Evolutionary conservation across 2,888 invertebrate species (phyloP).

Genomic region (Syrista parreyssii): DNA sequence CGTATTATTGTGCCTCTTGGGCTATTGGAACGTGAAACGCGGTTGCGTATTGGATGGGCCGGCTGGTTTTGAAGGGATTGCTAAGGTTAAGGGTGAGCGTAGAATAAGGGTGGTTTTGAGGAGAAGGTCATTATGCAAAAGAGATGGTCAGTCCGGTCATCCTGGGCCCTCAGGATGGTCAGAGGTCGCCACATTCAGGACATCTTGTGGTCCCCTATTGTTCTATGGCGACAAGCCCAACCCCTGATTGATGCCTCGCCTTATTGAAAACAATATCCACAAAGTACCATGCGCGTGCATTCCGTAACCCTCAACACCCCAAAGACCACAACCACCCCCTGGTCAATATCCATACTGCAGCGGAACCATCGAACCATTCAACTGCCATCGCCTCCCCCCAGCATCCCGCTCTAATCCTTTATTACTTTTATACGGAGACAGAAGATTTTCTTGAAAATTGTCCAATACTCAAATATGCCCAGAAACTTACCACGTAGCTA

Average conservation of each 20-base stretch:
- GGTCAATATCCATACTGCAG: background rate
- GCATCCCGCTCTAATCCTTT: background rate
- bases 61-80: background rate
- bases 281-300: conserved; percentile 7
- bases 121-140: conserved; percentile 63
- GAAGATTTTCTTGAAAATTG: background rate
- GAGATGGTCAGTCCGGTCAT: conserved; percentile 64
- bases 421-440: background rate
- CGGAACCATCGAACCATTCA: background rate
- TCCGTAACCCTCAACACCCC: background rate
- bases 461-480: background rate
- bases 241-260: conserved; percentile 62
- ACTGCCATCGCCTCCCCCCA: background rate
- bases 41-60: background rate
- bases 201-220: conserved; percentile 58
- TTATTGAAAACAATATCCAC: conserved; percentile 64
- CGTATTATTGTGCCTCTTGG: background rate
- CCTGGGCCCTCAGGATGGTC: conserved; percentile 48
- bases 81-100: conserved; percentile 23
- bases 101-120: conserved; percentile 18
- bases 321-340: background rate
- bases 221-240: conserved; percentile 42
- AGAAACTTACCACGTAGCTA: background rate
- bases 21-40: background rate
- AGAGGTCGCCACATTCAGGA: conserved; percentile 58